Evolutionary conservation across 2,888 invertebrate genomes (phyloP).

Genomic region (Ornithoptera priamus): DNA sequence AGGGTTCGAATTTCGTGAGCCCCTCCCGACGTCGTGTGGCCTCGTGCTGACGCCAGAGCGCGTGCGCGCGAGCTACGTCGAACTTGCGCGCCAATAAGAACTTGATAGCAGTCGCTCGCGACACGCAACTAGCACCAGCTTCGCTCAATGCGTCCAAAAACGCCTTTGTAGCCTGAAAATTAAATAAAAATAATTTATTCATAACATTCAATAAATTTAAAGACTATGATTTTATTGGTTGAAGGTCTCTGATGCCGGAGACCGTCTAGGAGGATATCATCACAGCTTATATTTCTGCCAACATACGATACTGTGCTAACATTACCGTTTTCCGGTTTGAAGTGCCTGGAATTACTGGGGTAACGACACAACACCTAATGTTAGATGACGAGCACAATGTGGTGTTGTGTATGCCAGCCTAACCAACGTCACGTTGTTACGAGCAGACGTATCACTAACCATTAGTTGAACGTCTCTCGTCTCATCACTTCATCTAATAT

Average conservation of each 20-base stretch:
- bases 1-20: conserved; percentile 90
- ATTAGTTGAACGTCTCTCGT: too few species aligned
- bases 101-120: conserved; percentile 94
- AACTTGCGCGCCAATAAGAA: conserved; percentile 97
- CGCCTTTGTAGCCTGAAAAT: conserved; percentile 87
- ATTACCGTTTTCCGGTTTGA: too few species aligned
- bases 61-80: conserved; percentile 92
- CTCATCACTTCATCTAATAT: too few species aligned
- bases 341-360: neutral
- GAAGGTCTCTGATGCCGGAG: too few species aligned
- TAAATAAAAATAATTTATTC: neutral
- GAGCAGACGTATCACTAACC: too few species aligned
- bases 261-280: neutral
- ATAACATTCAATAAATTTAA: neutral
- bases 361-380: too few species aligned
- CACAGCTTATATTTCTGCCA: too few species aligned
- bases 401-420: too few species aligned
- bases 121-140: conserved; percentile 77
- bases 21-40: conserved; percentile 92
- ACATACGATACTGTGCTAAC: too few species aligned
- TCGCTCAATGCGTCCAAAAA: conserved; percentile 88
- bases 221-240: neutral
- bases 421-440: too few species aligned
- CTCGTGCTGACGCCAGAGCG: conserved; percentile 96
- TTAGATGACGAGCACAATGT: too few species aligned